Evolutionary conservation across 2,888 invertebrate species (phyloP).

Genomic region (Aquatica leii): DNA sequence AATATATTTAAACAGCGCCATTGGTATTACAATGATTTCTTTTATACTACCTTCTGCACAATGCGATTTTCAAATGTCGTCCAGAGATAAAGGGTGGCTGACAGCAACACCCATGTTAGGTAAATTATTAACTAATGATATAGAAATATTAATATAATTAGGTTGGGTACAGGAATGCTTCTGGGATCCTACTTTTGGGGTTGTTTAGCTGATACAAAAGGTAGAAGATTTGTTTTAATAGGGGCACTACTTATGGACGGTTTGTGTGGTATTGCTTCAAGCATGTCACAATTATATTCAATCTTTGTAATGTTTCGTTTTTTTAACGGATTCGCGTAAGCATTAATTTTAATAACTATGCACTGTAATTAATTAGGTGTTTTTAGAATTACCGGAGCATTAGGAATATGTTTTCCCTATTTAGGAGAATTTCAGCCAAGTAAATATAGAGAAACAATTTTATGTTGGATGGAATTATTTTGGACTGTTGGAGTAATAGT

Average conservation of each 20-base stretch:
- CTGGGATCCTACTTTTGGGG: slow-evolving; percentile 88
- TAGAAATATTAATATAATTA: background rate
- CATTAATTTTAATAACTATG: slow-evolving; percentile 43
- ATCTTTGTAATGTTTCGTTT: slow-evolving; percentile 78
- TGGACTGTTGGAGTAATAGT: slow-evolving; percentile 82
- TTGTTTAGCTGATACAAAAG: slow-evolving; percentile 82
- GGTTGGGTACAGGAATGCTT: slow-evolving; percentile 79
- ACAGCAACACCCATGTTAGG: slow-evolving; percentile 81
- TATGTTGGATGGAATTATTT: slow-evolving; percentile 88
- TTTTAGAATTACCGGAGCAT: slow-evolving; percentile 78
- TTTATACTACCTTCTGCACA: slow-evolving; percentile 85
- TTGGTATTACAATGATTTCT: slow-evolving; percentile 81
- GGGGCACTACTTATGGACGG: slow-evolving; percentile 79
- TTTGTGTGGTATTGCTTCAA: slow-evolving; percentile 74
- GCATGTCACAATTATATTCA: slow-evolving; percentile 76
- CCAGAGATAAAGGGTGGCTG: slow-evolving; percentile 79
- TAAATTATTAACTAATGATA: slow-evolving; percentile 53
- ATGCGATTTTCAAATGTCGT: slow-evolving; percentile 83
- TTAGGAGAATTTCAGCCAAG: slow-evolving; percentile 84
- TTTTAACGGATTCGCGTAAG: slow-evolving; percentile 83
- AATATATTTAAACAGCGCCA: slow-evolving; percentile 84
- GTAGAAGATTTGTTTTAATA: slow-evolving; percentile 77
- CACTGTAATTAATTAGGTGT: slow-evolving; percentile 11
- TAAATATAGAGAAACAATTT: slow-evolving; percentile 79
- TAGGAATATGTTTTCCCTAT: slow-evolving; percentile 85